These are phyloP conservation scores for Manacus vitellinus DNA, from an alignment of 2,113 vertebrate species.

Conservation along the genomic window DNA sequence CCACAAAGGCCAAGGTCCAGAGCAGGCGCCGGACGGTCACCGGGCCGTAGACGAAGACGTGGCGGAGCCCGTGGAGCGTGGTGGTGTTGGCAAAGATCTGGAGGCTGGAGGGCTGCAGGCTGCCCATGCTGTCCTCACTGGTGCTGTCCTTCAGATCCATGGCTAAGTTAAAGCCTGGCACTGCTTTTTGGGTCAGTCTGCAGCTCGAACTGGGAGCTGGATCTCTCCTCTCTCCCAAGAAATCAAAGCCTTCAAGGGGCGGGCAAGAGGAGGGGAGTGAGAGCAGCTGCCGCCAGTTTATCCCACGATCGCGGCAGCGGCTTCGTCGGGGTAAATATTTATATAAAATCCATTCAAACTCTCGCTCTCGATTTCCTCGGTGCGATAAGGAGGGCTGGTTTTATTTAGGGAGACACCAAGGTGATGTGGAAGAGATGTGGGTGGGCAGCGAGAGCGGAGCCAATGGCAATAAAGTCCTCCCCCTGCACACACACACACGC, in stretches of 20 bases:
- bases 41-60: conserved; percentile 88
- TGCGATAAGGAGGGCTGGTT: conserved; percentile 82
- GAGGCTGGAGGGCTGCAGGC: conserved; percentile 88
- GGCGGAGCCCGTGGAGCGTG: conserved; percentile 93
- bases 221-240: conserved; percentile 15
- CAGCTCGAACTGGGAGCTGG: not conserved
- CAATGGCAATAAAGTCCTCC: conserved; percentile 82
- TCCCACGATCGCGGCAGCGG: conserved; percentile 64
- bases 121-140: conserved; percentile 86
- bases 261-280: not conserved
- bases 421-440: conserved; percentile 85
- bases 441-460: conserved; percentile 80
- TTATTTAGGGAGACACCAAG: conserved; percentile 88
- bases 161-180: conserved; percentile 54
- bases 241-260: conserved; percentile 21
- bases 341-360: conserved; percentile 84
- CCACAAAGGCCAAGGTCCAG: conserved; percentile 90
- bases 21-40: conserved; percentile 87
- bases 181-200: conserved; percentile 64
- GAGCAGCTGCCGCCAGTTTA: conserved; percentile 47
- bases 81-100: conserved; percentile 91
- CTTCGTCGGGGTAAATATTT: conserved; percentile 75
- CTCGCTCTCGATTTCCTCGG: conserved; percentile 80
- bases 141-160: conserved; percentile 94
- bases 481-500: conserved; percentile 67